Evolutionary conservation across 2,797 vertebrate species (phyloP), one percentile per base, ranked within the genome.

Genomic region (Leptatherina wallacei): DNA sequence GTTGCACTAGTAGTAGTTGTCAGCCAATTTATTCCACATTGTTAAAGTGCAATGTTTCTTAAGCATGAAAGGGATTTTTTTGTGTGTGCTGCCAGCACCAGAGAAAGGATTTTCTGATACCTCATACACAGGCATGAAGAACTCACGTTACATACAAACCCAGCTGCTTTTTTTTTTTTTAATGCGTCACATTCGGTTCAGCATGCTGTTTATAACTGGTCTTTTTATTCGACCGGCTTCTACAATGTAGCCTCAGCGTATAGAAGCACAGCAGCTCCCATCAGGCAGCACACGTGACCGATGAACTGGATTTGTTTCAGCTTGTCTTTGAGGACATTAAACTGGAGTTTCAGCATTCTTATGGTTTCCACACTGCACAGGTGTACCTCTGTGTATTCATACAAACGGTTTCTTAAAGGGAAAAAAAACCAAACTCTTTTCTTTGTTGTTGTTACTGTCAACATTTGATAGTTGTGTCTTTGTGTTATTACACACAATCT

Each of bases 11-110:
- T 24, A 35, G 55, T 71, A 38, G 58, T 49, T 30, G 47, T 80
- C 69, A 54, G 77, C 24, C 79, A 67, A 86, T 81, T 85, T 86
- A 82, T 89, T 88, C 84, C 24, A 59, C 58, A 1, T 60, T 32
- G 61, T 77, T 12, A 14, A 71, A 70, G 78, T 83, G 76, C 81
- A 86, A 74, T 73, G 59, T 75, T 88, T 80, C 27, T 75, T 38
- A 8, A 67, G 83, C 86, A 82, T 83, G 75, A 82, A 85, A 82
- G 77, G 65, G 84, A 54, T 54, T 54, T 27, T 13, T 59, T 73
- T 79, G 63, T 71, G 61, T 69, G 65, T 71, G 73, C 47, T 65
- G 33, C 55, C n/a, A 29, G 4, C 63, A 55, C 32, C 35, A 18
- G 33, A 80, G 27, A 64, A 60, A 22, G 30, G 59, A 42, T 62